Base-by-base conservation (phyloP, 2,888 invertebrate genomes). In the Nomada ferruginata region DNA sequence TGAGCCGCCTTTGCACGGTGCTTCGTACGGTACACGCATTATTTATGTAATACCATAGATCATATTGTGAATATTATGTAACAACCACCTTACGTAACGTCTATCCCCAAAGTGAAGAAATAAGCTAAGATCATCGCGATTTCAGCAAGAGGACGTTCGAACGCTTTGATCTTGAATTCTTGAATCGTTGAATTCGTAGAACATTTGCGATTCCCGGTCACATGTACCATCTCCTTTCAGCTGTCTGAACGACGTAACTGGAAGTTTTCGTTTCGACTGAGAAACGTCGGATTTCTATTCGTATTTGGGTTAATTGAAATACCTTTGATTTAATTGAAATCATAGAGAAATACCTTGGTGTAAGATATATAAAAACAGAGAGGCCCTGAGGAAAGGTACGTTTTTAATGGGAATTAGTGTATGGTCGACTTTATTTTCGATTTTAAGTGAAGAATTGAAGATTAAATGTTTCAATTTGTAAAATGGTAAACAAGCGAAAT, bases 51-150 rank as follows among this genome's bases (percentile, higher is more conserved):
- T 63, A 29, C 70, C 61, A 75, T 77, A 77, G 70, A 77, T 55
- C 60, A 69, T 47, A 68, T 70, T 74, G 57, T 55, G 65, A 36
- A 57, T 36, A 61, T 83, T 82, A 68, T 52, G 69, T 71, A 83
- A 83, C 20, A 20, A 20, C 23, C 2, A 10, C 20, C 53, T 83
- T 83, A 50, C 29, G 53, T 68, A 83, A 83, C 52, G 13, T 70
- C 73, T 77, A 82, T 82, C 73, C 83, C 83, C 74, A 82, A 83
- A 83, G 82, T 81, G 81, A 82, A 81, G 76, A 81, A 82, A 76
- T 50, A 81, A 81, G 69, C 82, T 76, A 76, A 72, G 82, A 82
- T 76, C 69, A 69, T 47, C 53, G 50, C 59, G 75, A 80, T 81
- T 82, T 81, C 82, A 72, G 64, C 77, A 61, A 77, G 61, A 77